These are phyloP conservation scores for Orycteropus afer DNA, from an alignment of 2,113 vertebrate species.

Conservation along the genomic window DNA sequence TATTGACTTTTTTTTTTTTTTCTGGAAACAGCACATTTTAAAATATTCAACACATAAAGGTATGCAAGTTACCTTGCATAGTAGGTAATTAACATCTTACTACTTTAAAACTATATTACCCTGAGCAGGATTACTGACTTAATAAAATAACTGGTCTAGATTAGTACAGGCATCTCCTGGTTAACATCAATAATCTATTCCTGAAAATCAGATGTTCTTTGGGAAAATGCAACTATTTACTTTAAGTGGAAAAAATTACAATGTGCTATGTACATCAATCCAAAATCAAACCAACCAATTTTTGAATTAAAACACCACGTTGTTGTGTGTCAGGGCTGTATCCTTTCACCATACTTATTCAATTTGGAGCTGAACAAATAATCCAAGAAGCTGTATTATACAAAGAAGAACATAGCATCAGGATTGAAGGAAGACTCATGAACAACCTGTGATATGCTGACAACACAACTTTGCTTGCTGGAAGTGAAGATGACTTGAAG, in stretches of 20 bases:
- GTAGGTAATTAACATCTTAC: not conserved
- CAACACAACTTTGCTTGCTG: too few relatives aligned
- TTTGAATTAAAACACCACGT: not conserved
- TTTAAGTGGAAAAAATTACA: constrained; percentile 26
- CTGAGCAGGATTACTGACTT: not conserved
- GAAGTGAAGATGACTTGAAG: too few relatives aligned
- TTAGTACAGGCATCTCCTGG: not conserved
- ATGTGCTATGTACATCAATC: not conserved
- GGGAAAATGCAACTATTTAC: not conserved
- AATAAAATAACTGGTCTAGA: not conserved
- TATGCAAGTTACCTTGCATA: not conserved
- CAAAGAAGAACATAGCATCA: too few relatives aligned
- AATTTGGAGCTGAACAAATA: too few relatives aligned
- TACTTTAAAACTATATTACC: constrained; percentile 11
- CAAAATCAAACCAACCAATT: not conserved
- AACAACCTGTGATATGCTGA: too few relatives aligned
- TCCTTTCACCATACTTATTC: too few relatives aligned
- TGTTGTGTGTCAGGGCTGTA: too few relatives aligned
- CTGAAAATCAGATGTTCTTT: not conserved
- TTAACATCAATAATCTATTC: not conserved
- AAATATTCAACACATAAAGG: constrained; percentile 17
- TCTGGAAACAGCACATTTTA: too few relatives aligned
- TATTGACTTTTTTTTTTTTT: too few relatives aligned
- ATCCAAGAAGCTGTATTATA: too few relatives aligned
- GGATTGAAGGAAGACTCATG: too few relatives aligned